Percentiles rank a stretch among this genome's conserved stretches.
These are phyloP conservation scores for Maccullochella peelii DNA, from an alignment of 2,113 vertebrate species.

Conservation along the genomic window DNA sequence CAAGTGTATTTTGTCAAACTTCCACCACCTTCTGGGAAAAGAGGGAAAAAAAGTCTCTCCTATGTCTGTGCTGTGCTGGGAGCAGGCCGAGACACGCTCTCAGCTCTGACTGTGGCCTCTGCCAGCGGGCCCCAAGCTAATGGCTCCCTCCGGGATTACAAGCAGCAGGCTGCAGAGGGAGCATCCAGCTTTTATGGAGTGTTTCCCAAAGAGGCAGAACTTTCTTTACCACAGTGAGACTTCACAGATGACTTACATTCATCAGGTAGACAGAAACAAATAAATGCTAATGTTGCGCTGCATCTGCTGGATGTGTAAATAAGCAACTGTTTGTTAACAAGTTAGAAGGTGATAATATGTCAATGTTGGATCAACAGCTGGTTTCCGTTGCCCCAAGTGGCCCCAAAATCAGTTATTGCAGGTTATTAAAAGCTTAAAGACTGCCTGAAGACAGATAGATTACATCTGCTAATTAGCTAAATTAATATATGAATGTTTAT, in stretches of 20 bases:
- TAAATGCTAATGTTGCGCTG: neutral
- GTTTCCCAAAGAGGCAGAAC: constrained; percentile 55
- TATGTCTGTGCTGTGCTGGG: constrained; percentile 23
- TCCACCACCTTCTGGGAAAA: constrained; percentile 35
- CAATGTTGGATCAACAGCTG: neutral
- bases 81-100: constrained; percentile 52
- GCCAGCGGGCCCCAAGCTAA: constrained; percentile 61
- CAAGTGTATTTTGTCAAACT: constrained; percentile 21
- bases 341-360: neutral
- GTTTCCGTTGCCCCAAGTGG: neutral
- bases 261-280: neutral
- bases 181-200: constrained; percentile 60
- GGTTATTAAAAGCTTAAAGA: neutral
- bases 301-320: neutral
- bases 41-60: neutral
- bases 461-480: neutral
- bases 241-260: constrained; percentile 7
- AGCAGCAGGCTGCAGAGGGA: constrained; percentile 57
- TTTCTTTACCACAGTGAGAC: constrained; percentile 15
- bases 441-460: neutral
- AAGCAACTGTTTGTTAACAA: neutral
- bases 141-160: constrained; percentile 60
- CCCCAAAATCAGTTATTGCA: neutral
- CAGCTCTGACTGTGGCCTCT: constrained; percentile 48
- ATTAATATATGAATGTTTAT: neutral